A percentile compares a stretch with the other conserved stretches of the same genome.
These are phyloP conservation scores for Lasioglossum baleicum DNA, from an alignment of 1,140 invertebrate species.

Conservation along the genomic window DNA sequence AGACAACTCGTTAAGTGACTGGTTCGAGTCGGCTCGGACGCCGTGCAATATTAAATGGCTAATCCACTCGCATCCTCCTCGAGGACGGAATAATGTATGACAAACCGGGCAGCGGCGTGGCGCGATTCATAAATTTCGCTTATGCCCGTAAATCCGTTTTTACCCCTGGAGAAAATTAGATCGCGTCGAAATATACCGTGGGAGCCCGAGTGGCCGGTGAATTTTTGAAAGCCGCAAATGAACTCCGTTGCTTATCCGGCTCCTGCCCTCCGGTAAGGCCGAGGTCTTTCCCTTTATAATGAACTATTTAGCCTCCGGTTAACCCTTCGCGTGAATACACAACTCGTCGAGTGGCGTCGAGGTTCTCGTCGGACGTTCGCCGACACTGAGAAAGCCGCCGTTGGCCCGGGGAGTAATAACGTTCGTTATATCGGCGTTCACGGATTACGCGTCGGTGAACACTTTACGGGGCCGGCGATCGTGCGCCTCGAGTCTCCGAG, in stretches of 20 bases:
- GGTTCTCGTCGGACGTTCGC: slow-evolving; percentile 1
- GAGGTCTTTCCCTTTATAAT: not conserved
- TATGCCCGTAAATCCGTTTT: slow-evolving; percentile 18
- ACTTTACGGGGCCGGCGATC: not conserved
- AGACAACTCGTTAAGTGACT: not conserved
- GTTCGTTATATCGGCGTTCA: slow-evolving; percentile 3
- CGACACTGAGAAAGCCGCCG: not conserved
- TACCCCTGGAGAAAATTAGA: slow-evolving; percentile 22
- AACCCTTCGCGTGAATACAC: slow-evolving; percentile 15
- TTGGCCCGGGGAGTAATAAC: not conserved
- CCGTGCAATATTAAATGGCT: slow-evolving; percentile 27
- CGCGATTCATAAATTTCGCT: slow-evolving; percentile 34
- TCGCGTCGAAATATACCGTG: slow-evolving; percentile 1
- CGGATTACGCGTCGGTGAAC: not conserved
- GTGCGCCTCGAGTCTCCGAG: not conserved
- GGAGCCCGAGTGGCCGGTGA: not conserved
- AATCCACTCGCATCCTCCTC: not conserved
- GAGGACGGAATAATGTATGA: not conserved
- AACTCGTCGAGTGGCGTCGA: not conserved
- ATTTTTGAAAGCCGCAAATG: slow-evolving; percentile 38
- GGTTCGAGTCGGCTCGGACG: not conserved
- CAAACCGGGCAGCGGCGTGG: too few relatives aligned
- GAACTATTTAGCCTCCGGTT: slow-evolving; percentile 19
- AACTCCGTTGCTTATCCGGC: slow-evolving; percentile 23
- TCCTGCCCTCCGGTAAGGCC: not conserved